These are phyloP conservation scores for Lophotriccus pileatus DNA, from an alignment of 2,797 vertebrate species.

Conservation along the genomic window DNA sequence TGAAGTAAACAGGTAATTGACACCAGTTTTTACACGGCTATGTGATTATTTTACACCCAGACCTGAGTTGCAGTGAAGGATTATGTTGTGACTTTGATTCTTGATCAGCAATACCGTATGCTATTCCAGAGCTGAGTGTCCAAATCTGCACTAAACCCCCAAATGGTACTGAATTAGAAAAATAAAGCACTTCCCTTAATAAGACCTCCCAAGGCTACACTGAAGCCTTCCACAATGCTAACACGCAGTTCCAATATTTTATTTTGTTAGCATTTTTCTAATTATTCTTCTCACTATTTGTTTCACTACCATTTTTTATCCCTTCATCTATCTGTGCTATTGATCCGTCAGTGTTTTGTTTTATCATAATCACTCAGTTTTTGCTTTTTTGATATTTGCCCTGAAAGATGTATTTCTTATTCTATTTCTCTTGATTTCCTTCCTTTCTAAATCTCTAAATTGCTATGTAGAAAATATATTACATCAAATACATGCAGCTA, in stretches of 20 bases:
- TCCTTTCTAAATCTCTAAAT: slow-evolving; percentile 33
- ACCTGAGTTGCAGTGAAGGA: neutral
- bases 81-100: neutral
- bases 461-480: neutral
- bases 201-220: neutral
- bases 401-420: neutral
- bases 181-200: neutral
- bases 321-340: neutral
- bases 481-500: neutral
- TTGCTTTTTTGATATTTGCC: neutral
- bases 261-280: neutral
- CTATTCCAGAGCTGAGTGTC: neutral
- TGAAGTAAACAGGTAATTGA: neutral
- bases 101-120: neutral
- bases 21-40: neutral
- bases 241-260: neutral
- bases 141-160: neutral
- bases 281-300: neutral
- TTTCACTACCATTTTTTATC: neutral
- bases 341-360: neutral
- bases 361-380: neutral
- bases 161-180: neutral
- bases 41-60: neutral
- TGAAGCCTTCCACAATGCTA: neutral
- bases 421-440: neutral